Percentiles rank a stretch among this genome's conserved stretches.
These are phyloP conservation scores for Clepsis dumicolana DNA, from an alignment of 2,888 invertebrate genomes.

Conservation along the genomic window DNA sequence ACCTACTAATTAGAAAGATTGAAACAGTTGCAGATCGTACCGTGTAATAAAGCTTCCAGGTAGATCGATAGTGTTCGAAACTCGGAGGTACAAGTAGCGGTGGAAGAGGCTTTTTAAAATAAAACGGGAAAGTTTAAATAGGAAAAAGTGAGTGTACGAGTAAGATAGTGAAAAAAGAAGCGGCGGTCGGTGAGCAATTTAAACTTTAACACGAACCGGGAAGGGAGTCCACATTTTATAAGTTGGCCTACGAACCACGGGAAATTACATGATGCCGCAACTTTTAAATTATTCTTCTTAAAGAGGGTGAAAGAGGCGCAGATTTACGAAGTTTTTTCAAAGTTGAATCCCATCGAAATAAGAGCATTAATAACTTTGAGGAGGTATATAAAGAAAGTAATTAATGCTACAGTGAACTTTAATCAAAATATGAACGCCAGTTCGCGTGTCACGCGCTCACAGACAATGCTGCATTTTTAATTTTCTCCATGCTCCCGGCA, in stretches of 20 bases:
- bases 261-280: conserved; percentile 73
- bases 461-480: conserved; percentile 84
- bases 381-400: conserved; percentile 20
- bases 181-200: conserved; percentile 67
- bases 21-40: not conserved
- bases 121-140: conserved; percentile 83
- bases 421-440: conserved; percentile 65
- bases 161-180: conserved; percentile 82
- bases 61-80: conserved; percentile 49
- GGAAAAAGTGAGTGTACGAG: conserved; percentile 79
- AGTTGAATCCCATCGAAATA: not conserved
- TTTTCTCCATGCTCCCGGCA: conserved; percentile 76
- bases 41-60: conserved; percentile 17
- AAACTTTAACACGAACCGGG: conserved; percentile 72
- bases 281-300: conserved; percentile 59
- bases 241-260: conserved; percentile 62
- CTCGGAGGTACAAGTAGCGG: conserved; percentile 54
- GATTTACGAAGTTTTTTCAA: conserved; percentile 22
- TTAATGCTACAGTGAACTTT: conserved; percentile 12
- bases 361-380: conserved; percentile 2
- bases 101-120: conserved; percentile 70
- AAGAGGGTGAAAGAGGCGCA: conserved; percentile 31
- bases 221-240: conserved; percentile 74
- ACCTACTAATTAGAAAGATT: too few relatives aligned
- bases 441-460: conserved; percentile 62